A percentile compares a stretch with the other conserved stretches of the same genome.
These are phyloP conservation scores for Belonocnema kinseyi DNA, from an alignment of 1,140 invertebrate genomes.

Conservation along the genomic window DNA sequence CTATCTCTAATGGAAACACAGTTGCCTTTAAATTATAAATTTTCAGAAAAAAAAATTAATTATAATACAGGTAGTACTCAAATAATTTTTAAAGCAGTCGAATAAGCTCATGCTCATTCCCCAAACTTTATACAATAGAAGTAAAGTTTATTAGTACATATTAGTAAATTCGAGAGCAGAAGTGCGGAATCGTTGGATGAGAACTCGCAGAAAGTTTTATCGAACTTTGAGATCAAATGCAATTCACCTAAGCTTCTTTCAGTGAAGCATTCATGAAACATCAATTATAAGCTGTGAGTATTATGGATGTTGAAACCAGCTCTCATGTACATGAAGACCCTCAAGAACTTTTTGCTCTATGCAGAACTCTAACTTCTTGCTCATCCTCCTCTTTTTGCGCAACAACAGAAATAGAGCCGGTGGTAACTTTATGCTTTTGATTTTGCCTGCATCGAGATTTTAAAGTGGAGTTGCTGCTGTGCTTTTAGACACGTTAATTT, in stretches of 20 bases:
- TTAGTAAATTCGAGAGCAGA: neutral
- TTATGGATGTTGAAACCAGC: slow-evolving; percentile 11
- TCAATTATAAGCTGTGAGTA: slow-evolving; percentile 8
- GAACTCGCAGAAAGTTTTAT: slow-evolving; percentile 5
- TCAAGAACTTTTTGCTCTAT: slow-evolving; percentile 17
- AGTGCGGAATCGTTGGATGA: neutral
- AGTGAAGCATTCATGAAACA: neutral
- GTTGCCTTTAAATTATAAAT: neutral
- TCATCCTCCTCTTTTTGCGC: neutral
- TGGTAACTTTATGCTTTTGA: slow-evolving; percentile 16
- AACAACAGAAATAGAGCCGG: neutral
- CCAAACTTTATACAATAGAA: neutral
- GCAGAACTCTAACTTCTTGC: slow-evolving; percentile 22
- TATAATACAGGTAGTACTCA: too few relatives aligned
- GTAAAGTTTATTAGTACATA: neutral
- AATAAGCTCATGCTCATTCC: neutral
- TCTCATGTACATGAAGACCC: slow-evolving; percentile 20
- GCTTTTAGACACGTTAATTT: slow-evolving; percentile 2
- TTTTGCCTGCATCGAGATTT: neutral
- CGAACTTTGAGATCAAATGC: neutral
- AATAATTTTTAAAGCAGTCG: neutral
- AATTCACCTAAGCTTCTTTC: slow-evolving; percentile 13
- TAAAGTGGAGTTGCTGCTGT: neutral
- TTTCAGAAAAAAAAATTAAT: too few relatives aligned
- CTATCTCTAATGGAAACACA: too few relatives aligned